Evolutionary conservation across 1,140 invertebrate genomes (phyloP).

Genomic region (Bombus ignitus): DNA sequence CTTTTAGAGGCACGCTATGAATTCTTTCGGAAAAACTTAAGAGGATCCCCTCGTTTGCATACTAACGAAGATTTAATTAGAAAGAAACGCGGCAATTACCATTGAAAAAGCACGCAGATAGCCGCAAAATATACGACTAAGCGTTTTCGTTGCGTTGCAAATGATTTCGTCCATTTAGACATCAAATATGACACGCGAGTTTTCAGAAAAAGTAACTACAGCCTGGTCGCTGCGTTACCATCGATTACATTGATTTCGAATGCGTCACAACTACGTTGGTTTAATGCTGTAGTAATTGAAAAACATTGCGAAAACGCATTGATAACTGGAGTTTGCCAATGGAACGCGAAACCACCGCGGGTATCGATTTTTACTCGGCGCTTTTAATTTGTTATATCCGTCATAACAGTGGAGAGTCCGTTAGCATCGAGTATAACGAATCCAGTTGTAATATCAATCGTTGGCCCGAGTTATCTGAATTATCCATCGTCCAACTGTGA

Average conservation of each 20-base stretch:
- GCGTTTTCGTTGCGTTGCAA: not conserved
- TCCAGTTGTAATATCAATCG: not conserved
- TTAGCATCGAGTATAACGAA: not conserved
- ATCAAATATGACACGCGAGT: not conserved
- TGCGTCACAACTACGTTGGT: not conserved
- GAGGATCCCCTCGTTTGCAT: not conserved
- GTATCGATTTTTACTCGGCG: not conserved
- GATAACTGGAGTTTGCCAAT: not conserved
- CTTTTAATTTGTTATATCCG: conserved; percentile 3
- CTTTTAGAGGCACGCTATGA: not conserved
- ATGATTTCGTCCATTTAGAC: not conserved
- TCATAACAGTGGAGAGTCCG: not conserved
- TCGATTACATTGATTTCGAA: not conserved
- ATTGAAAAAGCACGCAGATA: not conserved
- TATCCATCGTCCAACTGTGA: not conserved
- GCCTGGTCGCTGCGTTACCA: not conserved
- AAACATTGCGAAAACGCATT: conserved; percentile 1
- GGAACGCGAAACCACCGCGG: not conserved
- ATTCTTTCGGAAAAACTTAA: not conserved
- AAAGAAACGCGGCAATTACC: conserved; percentile 5
- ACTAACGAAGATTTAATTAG: conserved; percentile 16
- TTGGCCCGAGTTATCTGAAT: not conserved
- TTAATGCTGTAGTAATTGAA: not conserved
- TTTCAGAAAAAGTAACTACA: not conserved
- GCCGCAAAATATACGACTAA: not conserved